Base-by-base conservation (phyloP, 2,797 vertebrate genomes). In the Lepilemur ruficaudatus region DNA sequence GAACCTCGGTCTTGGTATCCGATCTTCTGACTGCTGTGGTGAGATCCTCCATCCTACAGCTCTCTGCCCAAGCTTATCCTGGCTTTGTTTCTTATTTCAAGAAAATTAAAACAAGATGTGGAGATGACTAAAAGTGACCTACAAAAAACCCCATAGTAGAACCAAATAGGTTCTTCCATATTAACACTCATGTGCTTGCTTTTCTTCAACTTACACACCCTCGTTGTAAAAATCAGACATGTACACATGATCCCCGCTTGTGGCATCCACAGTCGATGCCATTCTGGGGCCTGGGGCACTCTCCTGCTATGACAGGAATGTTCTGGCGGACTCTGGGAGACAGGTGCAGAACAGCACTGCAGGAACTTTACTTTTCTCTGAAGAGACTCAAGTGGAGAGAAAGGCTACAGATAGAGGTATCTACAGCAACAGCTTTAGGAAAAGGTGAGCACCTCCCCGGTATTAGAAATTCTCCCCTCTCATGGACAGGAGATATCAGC, bases 51-150 rank as follows among this genome's bases (percentile, higher is more conserved):
- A 18, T 72, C 17, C 32, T 28, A 59, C 7, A 23, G 43, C 52
- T 52, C 35, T 81, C 38, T 57, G 75, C 23, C 78, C 32, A 85
- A 82, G 30, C 41, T 80, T 7, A 61, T 48, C 89, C 13, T 38
- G 10, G 8, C 59, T 91, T 57, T 69, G 14, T 80, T 88, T 81
- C 5, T 88, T 81, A 63, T 80, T 50, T 85, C 76, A 61, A 78
- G 69, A 81, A 88, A 80, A 79, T 72, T 30, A 78, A 96, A 89
- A 63, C 28, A 48, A 81, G 78, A 81, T 75, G 41, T 4, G 1
- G n/a, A 67, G 28, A 43, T 35, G 11, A 91, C 89, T 38, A 95
- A 48, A 72, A 67, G 0, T 65, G 46, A 59, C 50, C 20, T 35
- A 50, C 32, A 30, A 43, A 32, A 38, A 46, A 63, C 25, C 55